Percentiles rank a stretch among this genome's conserved stretches.
Conservation (phyloP, 2,888 invertebrate species). For the Sphaerophoria rueppellii region DNA sequence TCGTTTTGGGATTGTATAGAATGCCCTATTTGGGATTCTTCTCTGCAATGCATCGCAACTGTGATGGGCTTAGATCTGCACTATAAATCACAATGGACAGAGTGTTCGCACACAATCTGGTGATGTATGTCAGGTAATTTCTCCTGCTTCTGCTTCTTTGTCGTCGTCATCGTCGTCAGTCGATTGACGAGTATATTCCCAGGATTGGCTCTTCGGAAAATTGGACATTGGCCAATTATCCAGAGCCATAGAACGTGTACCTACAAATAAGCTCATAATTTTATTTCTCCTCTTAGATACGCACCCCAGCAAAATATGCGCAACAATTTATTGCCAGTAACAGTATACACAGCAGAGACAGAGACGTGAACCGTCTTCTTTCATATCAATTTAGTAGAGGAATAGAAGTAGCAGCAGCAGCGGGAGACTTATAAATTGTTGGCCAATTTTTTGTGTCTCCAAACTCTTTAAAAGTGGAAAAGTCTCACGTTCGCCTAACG, state of each 20-base stretch:
- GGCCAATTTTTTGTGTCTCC: constrained; percentile 50
- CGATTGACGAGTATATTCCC: constrained; percentile 42
- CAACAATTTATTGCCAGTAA: not conserved
- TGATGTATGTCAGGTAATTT: constrained; percentile 68
- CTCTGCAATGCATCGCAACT: constrained; percentile 14
- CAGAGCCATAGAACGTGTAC: constrained; percentile 13
- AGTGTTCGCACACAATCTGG: constrained; percentile 47
- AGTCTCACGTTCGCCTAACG: constrained; percentile 71
- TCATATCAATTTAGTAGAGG: too few relatives aligned
- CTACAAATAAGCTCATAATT: constrained; percentile 35
- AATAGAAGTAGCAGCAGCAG: constrained; percentile 35
- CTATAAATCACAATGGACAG: constrained; percentile 59
- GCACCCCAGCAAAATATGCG: constrained; percentile 55
- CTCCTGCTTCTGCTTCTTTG: not conserved
- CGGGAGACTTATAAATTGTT: constrained; percentile 42
- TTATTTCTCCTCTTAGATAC: constrained; percentile 24
- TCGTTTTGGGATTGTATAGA: constrained; percentile 24
- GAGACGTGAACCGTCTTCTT: not conserved
- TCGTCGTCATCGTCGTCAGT: constrained; percentile 31
- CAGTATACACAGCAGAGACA: not conserved
- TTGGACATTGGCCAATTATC: constrained; percentile 68
- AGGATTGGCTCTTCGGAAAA: constrained; percentile 61
- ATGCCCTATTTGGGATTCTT: constrained; percentile 60
- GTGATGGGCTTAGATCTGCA: constrained; percentile 47
- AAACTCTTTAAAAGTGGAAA: constrained; percentile 40